Evolutionary conservation across 2,113 vertebrate genomes (phyloP).

Genomic region (Dinomys branickii): DNA sequence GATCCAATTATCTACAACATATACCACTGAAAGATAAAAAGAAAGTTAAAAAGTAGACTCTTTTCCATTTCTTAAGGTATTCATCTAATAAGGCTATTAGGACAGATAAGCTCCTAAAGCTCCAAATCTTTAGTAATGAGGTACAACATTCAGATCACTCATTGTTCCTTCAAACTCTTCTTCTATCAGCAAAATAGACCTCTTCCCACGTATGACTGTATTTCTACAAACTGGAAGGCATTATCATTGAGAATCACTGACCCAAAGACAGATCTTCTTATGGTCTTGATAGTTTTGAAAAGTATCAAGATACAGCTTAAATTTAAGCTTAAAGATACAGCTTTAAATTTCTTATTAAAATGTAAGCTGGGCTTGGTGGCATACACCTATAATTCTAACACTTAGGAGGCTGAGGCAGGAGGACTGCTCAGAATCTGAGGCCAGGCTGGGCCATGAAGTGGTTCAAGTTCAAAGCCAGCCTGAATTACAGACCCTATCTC

Average conservation of each 20-base stretch:
- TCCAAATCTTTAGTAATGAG: neutral
- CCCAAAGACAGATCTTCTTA: neutral
- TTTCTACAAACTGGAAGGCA: constrained; percentile 1
- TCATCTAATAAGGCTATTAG: neutral
- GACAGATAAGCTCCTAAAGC: neutral
- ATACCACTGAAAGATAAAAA: neutral
- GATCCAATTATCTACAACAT: constrained; percentile 40
- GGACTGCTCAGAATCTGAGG: neutral
- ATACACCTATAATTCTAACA: neutral
- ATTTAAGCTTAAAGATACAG: too few relatives aligned
- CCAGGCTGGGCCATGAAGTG: neutral
- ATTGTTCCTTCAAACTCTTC: neutral
- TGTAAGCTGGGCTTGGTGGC: neutral
- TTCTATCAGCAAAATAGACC: constrained; percentile 3
- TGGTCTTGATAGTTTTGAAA: neutral
- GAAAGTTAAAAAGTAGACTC: neutral
- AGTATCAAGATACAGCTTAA: neutral
- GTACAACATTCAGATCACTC: neutral
- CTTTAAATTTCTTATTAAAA: constrained; percentile 44
- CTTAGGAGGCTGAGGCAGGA: neutral
- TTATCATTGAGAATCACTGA: constrained; percentile 25
- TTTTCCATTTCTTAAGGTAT: neutral
- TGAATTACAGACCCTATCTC: neutral
- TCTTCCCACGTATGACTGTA: neutral
- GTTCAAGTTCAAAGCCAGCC: neutral